Evolutionary conservation across 2,888 invertebrate species (phyloP).

Genomic region (Latheticus oryzae): DNA sequence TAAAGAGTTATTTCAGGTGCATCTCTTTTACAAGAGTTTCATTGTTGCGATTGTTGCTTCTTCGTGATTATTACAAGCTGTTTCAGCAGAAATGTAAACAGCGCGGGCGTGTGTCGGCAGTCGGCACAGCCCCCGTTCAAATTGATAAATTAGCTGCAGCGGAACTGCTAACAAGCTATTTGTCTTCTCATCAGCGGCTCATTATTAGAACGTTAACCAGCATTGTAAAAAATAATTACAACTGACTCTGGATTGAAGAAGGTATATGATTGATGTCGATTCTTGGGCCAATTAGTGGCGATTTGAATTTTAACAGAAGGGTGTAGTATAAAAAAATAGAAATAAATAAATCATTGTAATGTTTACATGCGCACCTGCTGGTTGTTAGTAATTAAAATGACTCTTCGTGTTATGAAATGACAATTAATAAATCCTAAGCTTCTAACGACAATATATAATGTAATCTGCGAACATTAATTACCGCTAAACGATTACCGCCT

Average conservation of each 20-base stretch:
- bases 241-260: constrained; percentile 22
- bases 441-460: constrained; percentile 28
- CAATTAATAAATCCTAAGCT: constrained; percentile 25
- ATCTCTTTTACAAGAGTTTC: not conserved
- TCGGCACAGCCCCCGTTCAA: constrained; percentile 45
- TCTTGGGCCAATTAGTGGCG: constrained; percentile 21
- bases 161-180: constrained; percentile 54
- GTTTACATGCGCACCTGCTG: constrained; percentile 28
- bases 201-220: constrained; percentile 41
- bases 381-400: constrained; percentile 23
- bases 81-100: constrained; percentile 46
- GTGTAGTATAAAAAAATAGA: constrained; percentile 8
- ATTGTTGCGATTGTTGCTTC: constrained; percentile 10
- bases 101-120: constrained; percentile 44
- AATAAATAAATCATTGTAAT: constrained; percentile 24
- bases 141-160: constrained; percentile 54
- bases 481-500: constrained; percentile 23
- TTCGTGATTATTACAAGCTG: constrained; percentile 11
- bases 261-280: constrained; percentile 34
- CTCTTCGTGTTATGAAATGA: constrained; percentile 19
- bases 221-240: constrained; percentile 38
- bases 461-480: constrained; percentile 31
- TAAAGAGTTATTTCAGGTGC: constrained; percentile 7
- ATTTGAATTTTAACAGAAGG: constrained; percentile 32
- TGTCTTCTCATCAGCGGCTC: constrained; percentile 52